These are phyloP conservation scores for Odontothrips loti DNA, from an alignment of 2,888 invertebrate genomes.

Conservation along the genomic window DNA sequence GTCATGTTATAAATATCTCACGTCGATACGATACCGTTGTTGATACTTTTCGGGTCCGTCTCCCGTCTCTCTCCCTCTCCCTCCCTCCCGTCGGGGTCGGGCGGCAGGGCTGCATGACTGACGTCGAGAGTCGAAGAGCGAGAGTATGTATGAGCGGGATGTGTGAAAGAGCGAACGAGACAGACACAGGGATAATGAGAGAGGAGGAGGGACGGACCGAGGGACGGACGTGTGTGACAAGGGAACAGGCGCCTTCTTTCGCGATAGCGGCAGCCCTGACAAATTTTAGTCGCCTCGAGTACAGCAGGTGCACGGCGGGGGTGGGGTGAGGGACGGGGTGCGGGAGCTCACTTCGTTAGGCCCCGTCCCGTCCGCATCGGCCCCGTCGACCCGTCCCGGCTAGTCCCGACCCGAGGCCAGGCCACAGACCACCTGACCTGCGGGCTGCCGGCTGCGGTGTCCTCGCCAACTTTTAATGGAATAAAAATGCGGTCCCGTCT, in stretches of 20 bases:
- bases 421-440: not conserved
- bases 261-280: not conserved
- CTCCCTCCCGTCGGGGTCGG: not conserved
- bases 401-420: not conserved
- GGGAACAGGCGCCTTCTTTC: not conserved
- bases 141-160: no score
- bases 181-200: no score
- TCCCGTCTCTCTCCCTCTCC: not conserved
- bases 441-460: not conserved
- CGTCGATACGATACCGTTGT: constrained; percentile 8
- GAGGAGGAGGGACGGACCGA: not conserved
- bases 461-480: not conserved
- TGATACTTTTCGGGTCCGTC: not conserved
- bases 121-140: not conserved
- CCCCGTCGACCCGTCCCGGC: not conserved
- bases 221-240: no score
- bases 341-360: not conserved
- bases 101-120: not conserved
- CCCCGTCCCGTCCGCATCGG: not conserved
- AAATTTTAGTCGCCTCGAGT: not conserved
- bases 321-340: not conserved
- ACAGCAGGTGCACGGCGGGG: not conserved
- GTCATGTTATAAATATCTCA: constrained; percentile 19
- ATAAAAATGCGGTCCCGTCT: not conserved
- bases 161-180: not conserved